Percentiles rank a stretch among this genome's conserved stretches.
These are phyloP conservation scores for Didymodactylos carnosus DNA, from an alignment of 2,888 invertebrate genomes.

Conservation along the genomic window DNA sequence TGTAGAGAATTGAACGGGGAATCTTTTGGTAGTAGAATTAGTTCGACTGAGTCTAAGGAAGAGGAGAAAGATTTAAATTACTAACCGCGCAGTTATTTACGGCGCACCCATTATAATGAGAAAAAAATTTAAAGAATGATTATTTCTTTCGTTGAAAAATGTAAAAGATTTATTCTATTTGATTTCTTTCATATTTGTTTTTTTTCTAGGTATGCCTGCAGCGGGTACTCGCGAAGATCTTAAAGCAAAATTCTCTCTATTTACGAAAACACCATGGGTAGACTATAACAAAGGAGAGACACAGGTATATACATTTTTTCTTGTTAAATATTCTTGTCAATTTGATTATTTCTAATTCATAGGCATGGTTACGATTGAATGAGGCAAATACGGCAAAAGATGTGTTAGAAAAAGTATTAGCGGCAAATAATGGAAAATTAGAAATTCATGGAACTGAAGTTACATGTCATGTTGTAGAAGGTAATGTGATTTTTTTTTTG, in stretches of 20 bases:
- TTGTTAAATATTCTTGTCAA: slow-evolving; percentile 1
- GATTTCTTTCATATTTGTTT: not conserved
- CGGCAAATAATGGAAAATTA: slow-evolving; percentile 15
- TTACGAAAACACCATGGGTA: slow-evolving; percentile 45
- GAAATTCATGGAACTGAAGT: slow-evolving; percentile 15
- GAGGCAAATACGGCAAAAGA: slow-evolving; percentile 16
- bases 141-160: no score
- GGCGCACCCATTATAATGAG: no score
- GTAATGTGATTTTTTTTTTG: no score
- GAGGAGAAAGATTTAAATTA: no score
- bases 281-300: slow-evolving; percentile 54
- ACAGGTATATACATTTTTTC: slow-evolving; percentile 40
- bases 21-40: no score
- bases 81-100: no score
- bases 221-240: slow-evolving; percentile 50
- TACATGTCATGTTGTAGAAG: slow-evolving; percentile 16
- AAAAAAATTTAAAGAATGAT: no score
- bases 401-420: slow-evolving; percentile 16
- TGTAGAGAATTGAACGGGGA: no score
- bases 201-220: slow-evolving; percentile 23
- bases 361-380: slow-evolving; percentile 16
- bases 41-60: no score
- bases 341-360: not conserved
- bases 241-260: slow-evolving; percentile 43
- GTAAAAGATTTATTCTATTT: no score